Evolutionary conservation across 1,140 invertebrate species (phyloP).

Genomic region (Cyphomyrmex costatus): DNA sequence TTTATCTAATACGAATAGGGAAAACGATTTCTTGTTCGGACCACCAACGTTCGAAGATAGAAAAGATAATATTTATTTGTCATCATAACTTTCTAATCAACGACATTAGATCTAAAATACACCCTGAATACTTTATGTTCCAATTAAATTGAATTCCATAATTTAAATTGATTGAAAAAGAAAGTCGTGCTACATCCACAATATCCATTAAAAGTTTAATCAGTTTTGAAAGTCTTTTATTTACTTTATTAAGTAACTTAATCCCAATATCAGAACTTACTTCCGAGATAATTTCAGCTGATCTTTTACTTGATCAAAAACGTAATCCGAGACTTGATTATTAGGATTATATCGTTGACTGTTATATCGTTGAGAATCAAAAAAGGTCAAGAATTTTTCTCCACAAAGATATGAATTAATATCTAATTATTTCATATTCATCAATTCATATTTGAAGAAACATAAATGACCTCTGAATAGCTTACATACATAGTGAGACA

Average conservation of each 20-base stretch:
- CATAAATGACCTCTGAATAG: not conserved
- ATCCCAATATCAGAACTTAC: not conserved
- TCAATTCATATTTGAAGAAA: not conserved
- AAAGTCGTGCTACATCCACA: not conserved
- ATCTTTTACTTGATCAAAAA: not conserved
- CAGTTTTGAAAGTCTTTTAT: not conserved
- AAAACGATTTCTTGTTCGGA: not conserved
- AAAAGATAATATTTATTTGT: not conserved
- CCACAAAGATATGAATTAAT: not conserved
- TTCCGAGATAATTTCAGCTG: not conserved
- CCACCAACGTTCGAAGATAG: not conserved
- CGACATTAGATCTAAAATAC: not conserved
- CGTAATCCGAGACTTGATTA: not conserved
- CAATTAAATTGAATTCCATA: conserved; percentile 1
- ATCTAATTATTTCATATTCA: not conserved
- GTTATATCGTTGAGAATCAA: not conserved
- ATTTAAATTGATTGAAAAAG: not conserved
- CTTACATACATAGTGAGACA: not conserved
- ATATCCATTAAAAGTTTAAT: conserved; percentile 32
- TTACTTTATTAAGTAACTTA: not conserved
- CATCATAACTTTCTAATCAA: not conserved
- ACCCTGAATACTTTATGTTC: not conserved
- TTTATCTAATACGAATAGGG: not conserved
- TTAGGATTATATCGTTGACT: not conserved
- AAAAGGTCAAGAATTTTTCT: not conserved